Evolutionary conservation across 2,797 vertebrate species (phyloP).

Genomic region (Sebastes matsubarae): DNA sequence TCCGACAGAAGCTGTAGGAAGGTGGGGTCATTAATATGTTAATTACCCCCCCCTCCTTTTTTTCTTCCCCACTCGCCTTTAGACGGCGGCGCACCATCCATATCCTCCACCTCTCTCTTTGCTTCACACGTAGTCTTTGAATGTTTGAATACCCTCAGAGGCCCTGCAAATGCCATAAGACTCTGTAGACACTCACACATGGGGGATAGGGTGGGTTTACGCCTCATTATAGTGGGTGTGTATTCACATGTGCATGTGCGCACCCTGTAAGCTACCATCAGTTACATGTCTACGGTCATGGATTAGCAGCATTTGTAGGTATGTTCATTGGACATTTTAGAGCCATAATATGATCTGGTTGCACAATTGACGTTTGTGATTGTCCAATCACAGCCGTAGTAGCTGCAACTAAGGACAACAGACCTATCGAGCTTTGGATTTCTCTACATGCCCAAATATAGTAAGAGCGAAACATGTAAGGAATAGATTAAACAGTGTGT

Average conservation of each 20-base stretch:
- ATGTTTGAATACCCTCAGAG: constrained; percentile 65
- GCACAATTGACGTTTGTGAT: not conserved
- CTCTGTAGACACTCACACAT: constrained; percentile 45
- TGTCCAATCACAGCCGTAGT: not conserved
- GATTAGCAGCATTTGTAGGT: constrained; percentile 38
- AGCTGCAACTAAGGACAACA: not conserved
- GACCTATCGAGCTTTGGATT: not conserved
- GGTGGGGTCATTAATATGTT: constrained; percentile 89
- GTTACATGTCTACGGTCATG: constrained; percentile 28
- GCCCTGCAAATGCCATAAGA: constrained; percentile 59
- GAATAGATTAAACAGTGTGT: not conserved
- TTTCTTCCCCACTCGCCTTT: constrained; percentile 31
- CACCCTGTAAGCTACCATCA: not conserved
- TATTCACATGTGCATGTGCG: not conserved
- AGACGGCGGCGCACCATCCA: constrained; percentile 53
- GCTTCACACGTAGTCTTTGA: constrained; percentile 59
- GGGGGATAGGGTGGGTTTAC: constrained; percentile 17
- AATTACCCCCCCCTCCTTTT: constrained; percentile 76
- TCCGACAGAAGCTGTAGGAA: constrained; percentile 85
- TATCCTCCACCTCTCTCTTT: constrained; percentile 60
- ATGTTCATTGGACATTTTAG: not conserved
- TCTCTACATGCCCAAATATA: not conserved
- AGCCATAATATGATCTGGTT: constrained; percentile 10
- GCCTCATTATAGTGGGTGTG: constrained; percentile 4
- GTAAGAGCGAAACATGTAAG: not conserved